Evolutionary conservation across 2,888 invertebrate species (phyloP), one percentile per base, ranked within the genome.

Genomic region (Melinaea menophilus): DNA sequence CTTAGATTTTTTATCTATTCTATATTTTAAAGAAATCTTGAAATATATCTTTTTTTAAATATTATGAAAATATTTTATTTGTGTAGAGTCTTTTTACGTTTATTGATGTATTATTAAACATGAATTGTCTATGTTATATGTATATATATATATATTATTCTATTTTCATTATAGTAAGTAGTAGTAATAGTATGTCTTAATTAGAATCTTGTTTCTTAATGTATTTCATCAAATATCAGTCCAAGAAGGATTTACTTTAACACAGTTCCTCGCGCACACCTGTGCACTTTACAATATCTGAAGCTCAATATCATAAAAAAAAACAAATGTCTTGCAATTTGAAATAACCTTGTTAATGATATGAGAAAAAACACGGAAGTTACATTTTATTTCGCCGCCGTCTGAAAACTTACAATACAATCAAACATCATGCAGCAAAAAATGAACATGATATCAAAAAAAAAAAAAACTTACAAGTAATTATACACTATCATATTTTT

Each of bases 321-420:
- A 51, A 31, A 5, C 5, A 2, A 7, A 31, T 31, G 11, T 31
- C 4, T n/a, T 3, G 48, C 13, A n/a, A n/a, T n/a, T 31, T 51
- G 9, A 31, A 48, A 48, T n/a, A n/a, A 51, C 51, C 51, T 51
- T 51, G 51, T 51, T 11, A 7, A 51, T 48, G 13, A n/a, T 51
- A n/a, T 11, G 5, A 31, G 2, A 51, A 51, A 51, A 51, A 51
- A 51, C 22, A 31, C 5, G 31, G 51, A 51, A 51, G n/a, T n/a
- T 2, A 11, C 4, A 7, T 51, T 51, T 11, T 7, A 31, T 31
- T 2, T 3, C 5, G 5, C 3, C 31, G 31, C 9, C 3, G 9
- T 31, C n/a, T 31, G 51, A 51, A 51, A 48, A 48, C 3, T 22
- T 31, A 51, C n/a, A 51, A 51, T 9, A 9, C 51, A 9, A 22